These are phyloP conservation scores for Sthenelais limicola DNA, from an alignment of 2,888 invertebrate genomes.

Conservation along the genomic window DNA sequence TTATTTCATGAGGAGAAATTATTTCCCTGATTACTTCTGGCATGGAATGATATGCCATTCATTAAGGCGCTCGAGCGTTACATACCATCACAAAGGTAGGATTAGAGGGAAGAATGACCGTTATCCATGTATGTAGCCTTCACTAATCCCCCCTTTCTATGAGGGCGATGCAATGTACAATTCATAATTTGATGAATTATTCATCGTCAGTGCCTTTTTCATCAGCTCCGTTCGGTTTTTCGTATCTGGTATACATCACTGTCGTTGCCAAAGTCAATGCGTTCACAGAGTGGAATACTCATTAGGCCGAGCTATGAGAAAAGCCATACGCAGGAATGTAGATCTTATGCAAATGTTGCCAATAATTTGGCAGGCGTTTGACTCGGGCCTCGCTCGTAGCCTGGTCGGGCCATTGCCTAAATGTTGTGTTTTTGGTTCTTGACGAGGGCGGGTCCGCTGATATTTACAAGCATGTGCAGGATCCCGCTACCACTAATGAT, in stretches of 20 bases:
- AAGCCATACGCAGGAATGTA: slow-evolving; percentile 6
- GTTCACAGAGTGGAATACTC: slow-evolving; percentile 5
- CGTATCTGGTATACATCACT: slow-evolving; percentile 27
- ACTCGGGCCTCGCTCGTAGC: not conserved
- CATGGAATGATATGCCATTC: no score
- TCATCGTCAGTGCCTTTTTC: slow-evolving; percentile 9
- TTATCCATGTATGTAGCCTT: no score
- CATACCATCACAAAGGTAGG: no score
- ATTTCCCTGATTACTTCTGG: no score
- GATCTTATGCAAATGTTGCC: slow-evolving; percentile 18
- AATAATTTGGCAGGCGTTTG: slow-evolving; percentile 21
- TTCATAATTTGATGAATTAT: slow-evolving; percentile 34
- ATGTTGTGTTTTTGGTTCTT: slow-evolving; percentile 14
- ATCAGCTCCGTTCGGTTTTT: not conserved
- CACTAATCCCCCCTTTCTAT: no score
- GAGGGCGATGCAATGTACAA: no score
- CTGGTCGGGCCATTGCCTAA: slow-evolving; percentile 16
- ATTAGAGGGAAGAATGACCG: no score
- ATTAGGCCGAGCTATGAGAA: slow-evolving; percentile 21
- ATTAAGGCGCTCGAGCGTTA: no score
- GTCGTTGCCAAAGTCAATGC: slow-evolving; percentile 15
- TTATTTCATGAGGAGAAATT: no score
- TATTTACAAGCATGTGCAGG: no score
- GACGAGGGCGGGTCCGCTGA: not conserved
- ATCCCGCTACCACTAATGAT: no score